A percentile compares a stretch with the other conserved stretches of the same genome.
These are phyloP conservation scores for Scrobipalpa costella DNA, from an alignment of 2,888 invertebrate species.

Conservation along the genomic window DNA sequence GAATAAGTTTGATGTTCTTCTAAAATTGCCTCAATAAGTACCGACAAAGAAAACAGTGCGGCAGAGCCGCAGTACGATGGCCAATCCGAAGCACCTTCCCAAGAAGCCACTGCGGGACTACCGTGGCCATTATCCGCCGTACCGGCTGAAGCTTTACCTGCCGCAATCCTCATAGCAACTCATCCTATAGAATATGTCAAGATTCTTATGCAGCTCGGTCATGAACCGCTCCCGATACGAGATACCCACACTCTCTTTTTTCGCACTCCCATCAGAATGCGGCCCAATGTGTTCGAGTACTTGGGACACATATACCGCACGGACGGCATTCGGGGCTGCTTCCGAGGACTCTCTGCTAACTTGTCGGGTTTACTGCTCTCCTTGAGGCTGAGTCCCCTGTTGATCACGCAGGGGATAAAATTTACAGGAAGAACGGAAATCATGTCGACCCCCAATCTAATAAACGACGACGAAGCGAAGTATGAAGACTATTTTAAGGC, in stretches of 20 bases:
- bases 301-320: background rate
- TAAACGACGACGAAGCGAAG: background rate
- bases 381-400: background rate
- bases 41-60: background rate
- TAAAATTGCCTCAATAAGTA: background rate
- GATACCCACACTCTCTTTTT: background rate
- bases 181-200: conserved; percentile 11
- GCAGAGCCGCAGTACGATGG: background rate
- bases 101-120: background rate
- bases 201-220: conserved; percentile 19
- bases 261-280: background rate
- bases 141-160: background rate
- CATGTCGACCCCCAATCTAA: background rate
- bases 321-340: background rate
- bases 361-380: background rate
- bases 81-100: background rate
- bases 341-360: conserved; percentile 6
- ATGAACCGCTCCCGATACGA: conserved; percentile 21
- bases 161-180: background rate
- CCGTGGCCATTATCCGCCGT: background rate
- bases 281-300: background rate
- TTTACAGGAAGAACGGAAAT: background rate
- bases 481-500: conserved; percentile 1
- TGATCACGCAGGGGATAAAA: background rate
- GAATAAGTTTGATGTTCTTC: background rate